Evolutionary conservation across 2,797 vertebrate genomes (phyloP).

Genomic region (Phoxinus dragarum): DNA sequence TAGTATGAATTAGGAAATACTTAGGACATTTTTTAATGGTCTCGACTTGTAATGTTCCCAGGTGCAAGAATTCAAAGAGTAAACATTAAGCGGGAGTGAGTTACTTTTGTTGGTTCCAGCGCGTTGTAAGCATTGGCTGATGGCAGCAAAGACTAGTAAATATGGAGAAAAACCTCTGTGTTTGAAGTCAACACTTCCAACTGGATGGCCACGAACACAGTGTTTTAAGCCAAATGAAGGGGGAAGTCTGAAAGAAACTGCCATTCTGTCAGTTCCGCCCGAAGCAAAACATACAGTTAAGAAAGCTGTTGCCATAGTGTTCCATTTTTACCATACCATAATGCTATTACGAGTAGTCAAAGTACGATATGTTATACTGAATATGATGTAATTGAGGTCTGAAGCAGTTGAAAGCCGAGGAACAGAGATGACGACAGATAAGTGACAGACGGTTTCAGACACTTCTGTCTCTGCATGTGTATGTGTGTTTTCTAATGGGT

Average conservation of each 20-base stretch:
- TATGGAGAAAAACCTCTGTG: not conserved
- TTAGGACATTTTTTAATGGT: not conserved
- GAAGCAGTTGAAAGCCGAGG: not conserved
- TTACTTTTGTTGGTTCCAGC: not conserved
- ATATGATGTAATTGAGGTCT: not conserved
- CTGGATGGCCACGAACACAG: not conserved
- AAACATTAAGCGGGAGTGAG: not conserved
- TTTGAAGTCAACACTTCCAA: not conserved
- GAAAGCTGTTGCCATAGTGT: not conserved
- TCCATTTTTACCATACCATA: too few relatives aligned
- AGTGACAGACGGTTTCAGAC: not conserved
- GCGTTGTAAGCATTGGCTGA: not conserved
- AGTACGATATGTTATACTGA: too few relatives aligned
- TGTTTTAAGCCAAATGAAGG: not conserved
- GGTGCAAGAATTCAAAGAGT: not conserved
- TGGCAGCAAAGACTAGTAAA: not conserved
- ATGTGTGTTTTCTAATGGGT: constrained; percentile 39
- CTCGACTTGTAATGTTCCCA: not conserved
- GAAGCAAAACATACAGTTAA: not conserved
- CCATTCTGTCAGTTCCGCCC: not conserved
- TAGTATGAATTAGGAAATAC: not conserved
- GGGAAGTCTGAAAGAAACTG: not conserved
- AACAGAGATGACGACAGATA: not conserved
- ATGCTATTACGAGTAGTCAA: not conserved
- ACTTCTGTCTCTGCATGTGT: not conserved